Percentiles rank a stretch among this genome's conserved stretches.
phyloP scores from a whole-genome alignment of 2,797 vertebrate genomes.

The Hypotaenidia okinawae region DNA sequence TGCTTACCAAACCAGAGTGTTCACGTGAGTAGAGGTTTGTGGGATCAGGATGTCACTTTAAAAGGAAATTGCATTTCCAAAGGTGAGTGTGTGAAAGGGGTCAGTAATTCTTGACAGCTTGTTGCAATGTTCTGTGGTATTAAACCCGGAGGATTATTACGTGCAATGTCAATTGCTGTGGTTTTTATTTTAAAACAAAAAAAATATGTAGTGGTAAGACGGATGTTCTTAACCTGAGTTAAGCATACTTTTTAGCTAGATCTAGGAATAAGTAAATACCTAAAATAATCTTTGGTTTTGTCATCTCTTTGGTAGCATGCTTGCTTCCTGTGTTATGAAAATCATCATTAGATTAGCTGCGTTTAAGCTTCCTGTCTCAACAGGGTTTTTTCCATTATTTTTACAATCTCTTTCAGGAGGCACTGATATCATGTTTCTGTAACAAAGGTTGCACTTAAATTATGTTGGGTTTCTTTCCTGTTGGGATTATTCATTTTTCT shows the following conservation, averaged over 20 bases:
- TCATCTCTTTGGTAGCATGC: background rate
- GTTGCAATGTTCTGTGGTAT: background rate
- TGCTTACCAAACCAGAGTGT: rapidly evolving
- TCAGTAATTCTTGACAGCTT: background rate
- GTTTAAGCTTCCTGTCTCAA: constrained; percentile 57
- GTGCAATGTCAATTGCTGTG: background rate
- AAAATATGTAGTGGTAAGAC: background rate
- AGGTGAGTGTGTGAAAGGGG: background rate
- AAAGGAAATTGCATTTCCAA: constrained; percentile 6
- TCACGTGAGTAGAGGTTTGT: background rate
- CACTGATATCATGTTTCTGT: constrained; percentile 13
- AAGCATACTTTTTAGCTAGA: background rate
- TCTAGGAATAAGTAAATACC: constrained; percentile 48
- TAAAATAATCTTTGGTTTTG: constrained; percentile 52
- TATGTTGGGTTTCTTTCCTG: background rate
- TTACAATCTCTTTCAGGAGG: constrained; percentile 15
- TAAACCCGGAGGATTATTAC: background rate
- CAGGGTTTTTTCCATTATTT: constrained; percentile 53
- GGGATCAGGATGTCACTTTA: background rate
- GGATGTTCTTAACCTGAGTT: background rate
- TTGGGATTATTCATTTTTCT: background rate
- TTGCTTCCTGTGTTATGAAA: constrained; percentile 46
- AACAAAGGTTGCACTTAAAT: background rate
- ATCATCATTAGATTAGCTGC: constrained; percentile 28
- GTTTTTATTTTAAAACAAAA: background rate